phyloP scores from a whole-genome alignment of 2,797 vertebrate genomes.

The Amblyopsis hoosieri region DNA sequence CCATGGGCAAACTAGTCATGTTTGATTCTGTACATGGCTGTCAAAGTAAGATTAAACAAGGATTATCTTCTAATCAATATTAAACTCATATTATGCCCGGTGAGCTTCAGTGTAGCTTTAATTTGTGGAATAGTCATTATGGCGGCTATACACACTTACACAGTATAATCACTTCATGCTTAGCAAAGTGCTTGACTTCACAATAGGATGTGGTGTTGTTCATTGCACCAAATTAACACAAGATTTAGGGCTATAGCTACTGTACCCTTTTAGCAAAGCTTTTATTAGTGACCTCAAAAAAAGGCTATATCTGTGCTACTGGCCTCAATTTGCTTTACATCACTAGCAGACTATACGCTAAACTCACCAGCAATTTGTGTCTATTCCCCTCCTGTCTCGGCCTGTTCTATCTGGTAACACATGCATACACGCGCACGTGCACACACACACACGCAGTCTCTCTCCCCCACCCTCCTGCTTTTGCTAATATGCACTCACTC shows the following conservation, averaged over 20 bases:
- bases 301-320: conserved; percentile 61
- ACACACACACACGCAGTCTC: neutral
- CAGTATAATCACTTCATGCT: conserved; percentile 27
- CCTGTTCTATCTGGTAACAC: neutral
- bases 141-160: conserved; percentile 14
- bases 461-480: conserved; percentile 28
- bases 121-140: conserved; percentile 9
- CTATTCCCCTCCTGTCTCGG: conserved; percentile 44
- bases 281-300: conserved; percentile 73
- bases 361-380: conserved; percentile 59
- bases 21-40: conserved; percentile 10
- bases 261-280: conserved; percentile 54
- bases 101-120: neutral
- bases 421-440: conserved; percentile 6
- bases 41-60: conserved; percentile 11
- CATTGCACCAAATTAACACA: conserved; percentile 68
- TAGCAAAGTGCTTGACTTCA: conserved; percentile 38
- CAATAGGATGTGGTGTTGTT: conserved; percentile 55
- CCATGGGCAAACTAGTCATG: neutral
- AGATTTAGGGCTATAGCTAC: conserved; percentile 58
- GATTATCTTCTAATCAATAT: conserved; percentile 42
- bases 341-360: conserved; percentile 46
- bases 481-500: conserved; percentile 70
- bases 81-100: conserved; percentile 55
- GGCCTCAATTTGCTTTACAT: conserved; percentile 64